Evolutionary conservation across 2,888 invertebrate genomes (phyloP), one percentile per base, ranked within the genome.

Genomic region (Cryptocephalus moraei): DNA sequence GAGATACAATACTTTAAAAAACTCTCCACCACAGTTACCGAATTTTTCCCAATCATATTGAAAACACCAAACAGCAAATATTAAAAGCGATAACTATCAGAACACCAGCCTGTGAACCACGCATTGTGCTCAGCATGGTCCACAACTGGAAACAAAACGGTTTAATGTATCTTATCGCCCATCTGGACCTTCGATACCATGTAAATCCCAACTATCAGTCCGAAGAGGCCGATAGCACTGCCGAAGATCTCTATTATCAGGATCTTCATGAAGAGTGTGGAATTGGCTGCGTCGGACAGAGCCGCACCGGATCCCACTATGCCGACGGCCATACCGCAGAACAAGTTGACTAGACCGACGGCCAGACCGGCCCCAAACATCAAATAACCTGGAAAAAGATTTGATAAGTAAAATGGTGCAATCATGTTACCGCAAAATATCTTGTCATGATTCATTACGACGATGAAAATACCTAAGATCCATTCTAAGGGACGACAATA

Each of bases 241-340:
- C 95, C 99, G 68, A 99, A 99, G 73, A 99, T 99, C 75, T 99
- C 99, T 41, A 99, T 89, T 70, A 99, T 96, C 39, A 99, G 80
- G 69, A 99, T 95, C 73, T 96, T 97, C 44, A 99, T 97, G 66
- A 99, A 99, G 8, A 99, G 79, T 3, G 89, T 82, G 12, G 93
- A 84, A 68, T 99, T 95, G 38, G 97, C 97, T 32, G 99, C 99
- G 75, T 99, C 99, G 44, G 97, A 87, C 9, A 99, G 78, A 12
- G 99, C 99, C 39, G 99, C 97, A 50, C 97, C 96, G 4, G 96
- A 97, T 12, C 91, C 99, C 33, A 99, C 96, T 62, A 97, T 87
- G n/a, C 99, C 97, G 33, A 99, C 97, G 57, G 94, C 88, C 55
- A 92, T 80, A 50, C 94, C 94, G 71, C 99, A 99, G 67, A 94